phyloP scores from a whole-genome alignment of 35 echinoderm and acorn worm genomes.

The Hemicentrotus pulcherrimus region DNA sequence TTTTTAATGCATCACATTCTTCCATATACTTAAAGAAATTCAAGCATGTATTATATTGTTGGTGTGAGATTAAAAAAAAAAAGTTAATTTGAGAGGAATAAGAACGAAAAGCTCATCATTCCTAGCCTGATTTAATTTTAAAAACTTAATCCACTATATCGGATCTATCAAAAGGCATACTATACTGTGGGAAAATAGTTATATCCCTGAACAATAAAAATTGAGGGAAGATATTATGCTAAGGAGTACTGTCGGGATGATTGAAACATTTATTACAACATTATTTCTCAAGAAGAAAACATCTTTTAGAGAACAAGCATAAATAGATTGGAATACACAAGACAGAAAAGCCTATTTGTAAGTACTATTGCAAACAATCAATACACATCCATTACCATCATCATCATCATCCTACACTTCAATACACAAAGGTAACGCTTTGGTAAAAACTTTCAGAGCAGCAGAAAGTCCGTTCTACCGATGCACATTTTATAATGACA shows the following conservation, averaged over 20 bases:
- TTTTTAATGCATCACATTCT: background rate
- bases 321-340: background rate
- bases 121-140: background rate
- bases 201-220: background rate
- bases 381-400: background rate
- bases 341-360: conserved; percentile 3
- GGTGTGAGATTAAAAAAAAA: background rate
- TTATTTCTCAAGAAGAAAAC: background rate
- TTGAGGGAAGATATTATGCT: background rate
- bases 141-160: no score
- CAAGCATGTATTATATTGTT: background rate
- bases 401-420: background rate
- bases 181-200: background rate
- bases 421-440: background rate
- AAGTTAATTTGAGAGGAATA: background rate
- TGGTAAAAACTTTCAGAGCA: conserved; percentile 8
- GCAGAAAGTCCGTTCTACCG: background rate
- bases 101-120: background rate
- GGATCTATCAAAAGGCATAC: background rate
- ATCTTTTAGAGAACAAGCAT: background rate
- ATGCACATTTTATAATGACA: background rate
- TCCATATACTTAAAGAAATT: background rate
- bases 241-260: background rate
- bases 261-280: background rate
- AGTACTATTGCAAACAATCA: conserved; percentile 41